Evolutionary conservation across 2,888 invertebrate species (phyloP), one percentile per base, ranked within the genome.

Genomic region (Aphidoletes aphidimyza): DNA sequence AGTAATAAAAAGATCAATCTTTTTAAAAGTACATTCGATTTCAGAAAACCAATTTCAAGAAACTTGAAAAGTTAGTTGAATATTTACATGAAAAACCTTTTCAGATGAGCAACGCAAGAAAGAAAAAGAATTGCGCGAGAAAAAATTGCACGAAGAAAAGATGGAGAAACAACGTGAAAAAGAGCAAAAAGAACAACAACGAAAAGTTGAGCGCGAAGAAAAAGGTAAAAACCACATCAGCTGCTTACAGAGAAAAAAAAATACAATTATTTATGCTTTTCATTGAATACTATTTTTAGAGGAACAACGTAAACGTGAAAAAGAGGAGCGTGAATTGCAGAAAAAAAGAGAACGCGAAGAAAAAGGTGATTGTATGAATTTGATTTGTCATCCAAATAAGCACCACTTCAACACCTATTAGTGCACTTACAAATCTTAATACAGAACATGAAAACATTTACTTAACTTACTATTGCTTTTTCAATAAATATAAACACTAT

Each of bases 21-120:
- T n/a, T n/a, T n/a, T n/a, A n/a, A n/a, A n/a, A n/a, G n/a, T n/a
- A n/a, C n/a, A n/a, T n/a, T n/a, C n/a, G n/a, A n/a, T n/a, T n/a
- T n/a, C n/a, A n/a, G n/a, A n/a, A n/a, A n/a, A n/a, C n/a, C n/a
- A n/a, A n/a, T n/a, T n/a, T n/a, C n/a, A n/a, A n/a, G n/a, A n/a
- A n/a, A n/a, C n/a, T n/a, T n/a, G n/a, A n/a, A n/a, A n/a, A n/a
- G n/a, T n/a, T n/a, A n/a, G 8, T 9, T 14, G 14, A 42, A 42
- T 42, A 9, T 42, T 42, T 42, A 9, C 6, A 6, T 14, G 42
- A 42, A 42, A 6, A 6, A 14, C 42, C 6, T 14, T 47, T 47
- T 47, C 86, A 83, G 87, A 87, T n/a, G 85, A 90, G 36, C 87
- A 90, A 87, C 88, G 89, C 34, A 90, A 88, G 86, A 89, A 89